A percentile compares a stretch with the other conserved stretches of the same genome.
These are phyloP conservation scores for Scarus forsteni DNA, from an alignment of 2,797 vertebrate species.

Conservation along the genomic window DNA sequence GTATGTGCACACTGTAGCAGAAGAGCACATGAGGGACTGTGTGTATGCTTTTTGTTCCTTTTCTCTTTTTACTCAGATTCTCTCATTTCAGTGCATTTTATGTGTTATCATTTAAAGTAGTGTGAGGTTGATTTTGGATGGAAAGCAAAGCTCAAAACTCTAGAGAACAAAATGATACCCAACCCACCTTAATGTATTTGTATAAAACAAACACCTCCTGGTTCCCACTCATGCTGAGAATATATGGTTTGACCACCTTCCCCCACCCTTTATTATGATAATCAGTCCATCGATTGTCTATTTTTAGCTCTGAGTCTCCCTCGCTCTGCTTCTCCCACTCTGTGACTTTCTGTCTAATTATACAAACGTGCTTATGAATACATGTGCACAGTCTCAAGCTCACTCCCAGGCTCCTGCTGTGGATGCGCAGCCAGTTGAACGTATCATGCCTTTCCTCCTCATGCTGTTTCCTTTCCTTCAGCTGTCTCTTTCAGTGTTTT, in stretches of 20 bases:
- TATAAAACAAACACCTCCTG: slow-evolving; percentile 14
- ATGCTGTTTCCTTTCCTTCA: slow-evolving; percentile 10
- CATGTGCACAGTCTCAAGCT: slow-evolving; percentile 33
- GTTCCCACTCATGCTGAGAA: slow-evolving; percentile 39
- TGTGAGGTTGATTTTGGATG: slow-evolving; percentile 2
- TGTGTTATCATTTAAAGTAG: slow-evolving; percentile 8
- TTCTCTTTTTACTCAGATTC: neutral
- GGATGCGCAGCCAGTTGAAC: slow-evolving; percentile 34
- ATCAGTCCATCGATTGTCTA: slow-evolving; percentile 71
- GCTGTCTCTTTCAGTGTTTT: slow-evolving; percentile 28
- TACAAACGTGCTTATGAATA: slow-evolving; percentile 60
- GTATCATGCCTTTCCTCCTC: slow-evolving; percentile 14
- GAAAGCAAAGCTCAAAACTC: slow-evolving; percentile 14
- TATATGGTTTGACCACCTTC: slow-evolving; percentile 53
- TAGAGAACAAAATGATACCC: slow-evolving; percentile 29
- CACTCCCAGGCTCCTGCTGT: slow-evolving; percentile 23
- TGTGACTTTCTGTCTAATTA: slow-evolving; percentile 71
- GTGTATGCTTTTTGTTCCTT: slow-evolving; percentile 17
- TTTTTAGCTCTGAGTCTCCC: slow-evolving; percentile 70
- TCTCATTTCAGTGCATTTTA: slow-evolving; percentile 31
- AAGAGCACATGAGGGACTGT: slow-evolving; percentile 2
- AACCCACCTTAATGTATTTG: neutral
- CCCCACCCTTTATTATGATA: slow-evolving; percentile 73
- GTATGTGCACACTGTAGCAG: slow-evolving; percentile 7
- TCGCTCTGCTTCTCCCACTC: slow-evolving; percentile 46